Conservation (phyloP, 2,797 vertebrate species). For the Kryptopterus vitreolus region DNA sequence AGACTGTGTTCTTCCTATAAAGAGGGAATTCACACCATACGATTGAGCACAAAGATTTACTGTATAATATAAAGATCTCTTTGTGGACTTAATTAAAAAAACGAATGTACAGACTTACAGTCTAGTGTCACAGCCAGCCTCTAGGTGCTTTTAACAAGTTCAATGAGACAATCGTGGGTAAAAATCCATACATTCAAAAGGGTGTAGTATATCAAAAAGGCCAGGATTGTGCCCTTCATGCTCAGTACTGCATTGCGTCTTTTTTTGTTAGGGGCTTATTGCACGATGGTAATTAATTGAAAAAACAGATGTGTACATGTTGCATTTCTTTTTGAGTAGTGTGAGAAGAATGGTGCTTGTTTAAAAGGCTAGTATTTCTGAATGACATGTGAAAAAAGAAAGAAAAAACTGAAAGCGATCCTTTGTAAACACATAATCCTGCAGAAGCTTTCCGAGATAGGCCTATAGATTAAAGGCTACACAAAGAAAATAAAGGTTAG, state of each 20-base stretch:
- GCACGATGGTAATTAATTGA: slow-evolving; percentile 20
- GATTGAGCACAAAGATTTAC: neutral
- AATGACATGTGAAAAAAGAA: slow-evolving; percentile 20
- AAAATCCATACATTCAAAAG: slow-evolving; percentile 27
- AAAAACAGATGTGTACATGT: neutral
- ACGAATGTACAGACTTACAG: neutral
- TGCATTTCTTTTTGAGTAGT: neutral
- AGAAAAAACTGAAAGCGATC: slow-evolving; percentile 27
- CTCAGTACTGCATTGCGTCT: neutral
- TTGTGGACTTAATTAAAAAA: slow-evolving; percentile 19
- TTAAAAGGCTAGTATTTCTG: slow-evolving; percentile 11
- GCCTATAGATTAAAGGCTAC: slow-evolving; percentile 19
- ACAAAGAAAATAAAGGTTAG: slow-evolving; percentile 16
- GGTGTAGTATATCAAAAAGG: slow-evolving; percentile 1
- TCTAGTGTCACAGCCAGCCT: neutral
- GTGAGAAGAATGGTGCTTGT: slow-evolving; percentile 8
- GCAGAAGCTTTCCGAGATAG: slow-evolving; percentile 16
- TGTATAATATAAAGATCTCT: slow-evolving; percentile 1
- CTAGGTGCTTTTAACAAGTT: slow-evolving; percentile 19
- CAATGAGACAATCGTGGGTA: neutral
- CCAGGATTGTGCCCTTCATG: neutral
- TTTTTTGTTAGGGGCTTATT: slow-evolving; percentile 27
- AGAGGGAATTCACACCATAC: neutral
- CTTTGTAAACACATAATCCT: slow-evolving; percentile 35
- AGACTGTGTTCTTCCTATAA: slow-evolving; percentile 13